Evolutionary conservation across 1,140 invertebrate genomes (phyloP), one percentile per base, ranked within the genome.

Genomic region (Macrocentrus cingulum): DNA sequence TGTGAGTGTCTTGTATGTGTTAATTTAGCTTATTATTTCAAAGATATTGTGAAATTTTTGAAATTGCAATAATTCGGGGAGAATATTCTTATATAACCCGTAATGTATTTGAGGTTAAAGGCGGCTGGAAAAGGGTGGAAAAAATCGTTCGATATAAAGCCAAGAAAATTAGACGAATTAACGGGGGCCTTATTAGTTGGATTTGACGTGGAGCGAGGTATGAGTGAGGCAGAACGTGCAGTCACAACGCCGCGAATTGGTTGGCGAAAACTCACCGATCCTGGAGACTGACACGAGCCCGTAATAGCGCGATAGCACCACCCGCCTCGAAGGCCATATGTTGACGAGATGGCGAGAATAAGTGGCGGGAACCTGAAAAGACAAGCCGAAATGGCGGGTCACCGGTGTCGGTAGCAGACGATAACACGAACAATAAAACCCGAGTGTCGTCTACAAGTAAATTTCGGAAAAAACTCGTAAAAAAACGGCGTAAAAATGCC

Each of bases 391-490:
- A 71, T 73, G 74, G 65, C 69, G 59, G 70, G 68, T 20, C 65
- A 71, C 60, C 74, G 71, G 73, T 79, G 71, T 74, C 77, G 77
- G 77, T 80, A 80, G 77, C 77, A 80, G 77, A 79, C 67, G 75
- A n/a, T n/a, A n/a, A n/a, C n/a, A n/a, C n/a, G n/a, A n/a, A n/a
- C n/a, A n/a, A n/a, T n/a, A n/a, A n/a, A n/a, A n/a, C n/a, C n/a
- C n/a, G n/a, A n/a, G n/a, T n/a, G n/a, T 18, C 45, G 16, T 42
- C 23, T 11, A 42, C 34, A 32, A 23, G 16, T 18, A 52, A 44
- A 7, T 34, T 11, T 34, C 6, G 36, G 15, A 39, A 13, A 39
- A n/a, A n/a, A n/a, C n/a, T n/a, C n/a, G n/a, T n/a, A n/a, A n/a
- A n/a, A n/a, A n/a, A n/a, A n/a, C n/a, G n/a, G n/a, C n/a, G n/a